Percentiles rank a stretch among this genome's conserved stretches.
Conservation (phyloP, 2,113 vertebrate species). For the Hippocampus guttulatus region DNA sequence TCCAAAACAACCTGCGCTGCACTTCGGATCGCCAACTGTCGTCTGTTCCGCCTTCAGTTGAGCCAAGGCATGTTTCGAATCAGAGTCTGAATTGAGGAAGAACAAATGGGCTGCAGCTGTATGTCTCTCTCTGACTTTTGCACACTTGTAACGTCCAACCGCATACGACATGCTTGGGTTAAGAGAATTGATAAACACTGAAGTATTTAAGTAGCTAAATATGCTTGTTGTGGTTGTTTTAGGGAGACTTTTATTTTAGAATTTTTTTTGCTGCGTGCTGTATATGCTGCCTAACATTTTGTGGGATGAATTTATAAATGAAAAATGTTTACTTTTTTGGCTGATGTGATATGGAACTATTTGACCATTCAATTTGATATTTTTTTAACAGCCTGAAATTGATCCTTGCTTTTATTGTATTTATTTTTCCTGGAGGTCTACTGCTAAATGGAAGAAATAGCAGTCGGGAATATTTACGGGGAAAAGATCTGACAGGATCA, state of each 20-base stretch:
- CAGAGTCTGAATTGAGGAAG: slow-evolving; percentile 39
- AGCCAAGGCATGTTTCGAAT: slow-evolving; percentile 91
- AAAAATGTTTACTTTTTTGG: background rate
- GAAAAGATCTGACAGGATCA: background rate
- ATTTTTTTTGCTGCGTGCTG: background rate
- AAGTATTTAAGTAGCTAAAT: background rate
- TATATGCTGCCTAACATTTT: slow-evolving; percentile 1
- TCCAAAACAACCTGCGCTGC: slow-evolving; percentile 86
- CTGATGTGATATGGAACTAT: background rate
- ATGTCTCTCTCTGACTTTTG: background rate
- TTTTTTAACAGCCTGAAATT: background rate
- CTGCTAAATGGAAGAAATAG: background rate
- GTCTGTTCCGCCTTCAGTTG: slow-evolving; percentile 92
- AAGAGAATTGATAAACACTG: slow-evolving; percentile 8
- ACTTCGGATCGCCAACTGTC: slow-evolving; percentile 92
- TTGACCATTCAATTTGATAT: background rate
- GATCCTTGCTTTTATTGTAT: background rate
- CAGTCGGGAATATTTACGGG: background rate
- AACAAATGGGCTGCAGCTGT: slow-evolving; percentile 12
- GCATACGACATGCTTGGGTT: slow-evolving; percentile 10
- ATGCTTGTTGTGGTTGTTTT: slow-evolving; percentile 1
- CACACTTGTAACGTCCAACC: slow-evolving; percentile 16
- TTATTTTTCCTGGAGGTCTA: slow-evolving; percentile 9
- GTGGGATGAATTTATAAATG: background rate
- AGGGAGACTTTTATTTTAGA: background rate